Evolutionary conservation across 1,140 invertebrate genomes (phyloP).

Genomic region (Patella vulgata): DNA sequence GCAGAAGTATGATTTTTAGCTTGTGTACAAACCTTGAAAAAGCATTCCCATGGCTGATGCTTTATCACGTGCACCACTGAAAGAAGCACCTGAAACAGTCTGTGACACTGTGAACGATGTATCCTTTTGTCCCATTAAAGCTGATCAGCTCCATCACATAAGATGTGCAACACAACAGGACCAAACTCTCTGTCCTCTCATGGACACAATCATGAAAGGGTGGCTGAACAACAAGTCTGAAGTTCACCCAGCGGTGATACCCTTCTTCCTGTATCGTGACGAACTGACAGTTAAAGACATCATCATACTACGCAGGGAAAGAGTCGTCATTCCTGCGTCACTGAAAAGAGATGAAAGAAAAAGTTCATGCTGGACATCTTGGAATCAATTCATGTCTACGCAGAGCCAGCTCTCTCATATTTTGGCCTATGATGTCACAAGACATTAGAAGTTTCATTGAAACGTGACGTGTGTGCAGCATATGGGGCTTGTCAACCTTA

Average conservation of each 20-base stretch:
- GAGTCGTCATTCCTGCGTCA: slow-evolving; percentile 27
- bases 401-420: slow-evolving; percentile 28
- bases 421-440: slow-evolving; percentile 37
- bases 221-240: neutral
- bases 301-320: slow-evolving; percentile 29
- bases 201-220: too few relatives aligned
- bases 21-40: slow-evolving; percentile 7
- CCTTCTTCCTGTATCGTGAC: slow-evolving; percentile 28
- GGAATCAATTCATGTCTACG: slow-evolving; percentile 33
- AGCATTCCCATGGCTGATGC: slow-evolving; percentile 11
- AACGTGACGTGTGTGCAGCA: slow-evolving; percentile 24
- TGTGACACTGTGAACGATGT: neutral
- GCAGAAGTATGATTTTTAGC: slow-evolving; percentile 11
- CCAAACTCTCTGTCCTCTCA: neutral
- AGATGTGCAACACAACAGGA: slow-evolving; percentile 8
- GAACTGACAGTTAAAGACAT: slow-evolving; percentile 41
- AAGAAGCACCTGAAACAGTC: neutral
- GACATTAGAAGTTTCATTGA: slow-evolving; percentile 30
- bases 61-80: too few relatives aligned
- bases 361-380: slow-evolving; percentile 27
- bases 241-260: neutral
- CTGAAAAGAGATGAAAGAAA: slow-evolving; percentile 25
- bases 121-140: too few relatives aligned
- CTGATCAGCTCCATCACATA: slow-evolving; percentile 4
- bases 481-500: slow-evolving; percentile 9